These are phyloP conservation scores for rabbit (Oryctolagus cuniculus) DNA, from an alignment of 2,113 vertebrate genomes.

Conservation along the genomic window mOryCun1.1 NC_091435.1:41112501-41113000, in stretches of 20 bases:
- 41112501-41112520: neutral
- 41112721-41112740: constrained; percentile 25
- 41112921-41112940: neutral
- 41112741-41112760: neutral
- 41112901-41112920: neutral
- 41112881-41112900: neutral
- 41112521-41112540: neutral
- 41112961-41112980: neutral
- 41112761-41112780: neutral
- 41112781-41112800: neutral
- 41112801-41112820: neutral
- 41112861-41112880: neutral
- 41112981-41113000: neutral
- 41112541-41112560: neutral
- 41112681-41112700: neutral
- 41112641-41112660: neutral
- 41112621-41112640: neutral
- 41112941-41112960: neutral
- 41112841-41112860: neutral
- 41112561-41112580: neutral
- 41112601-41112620: neutral
- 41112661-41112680: neutral
- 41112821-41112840: neutral
- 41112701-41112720: neutral
- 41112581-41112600: neutral